Evolutionary conservation across 2,797 vertebrate species (phyloP).

Genomic region (Luscinia megarhynchos): DNA sequence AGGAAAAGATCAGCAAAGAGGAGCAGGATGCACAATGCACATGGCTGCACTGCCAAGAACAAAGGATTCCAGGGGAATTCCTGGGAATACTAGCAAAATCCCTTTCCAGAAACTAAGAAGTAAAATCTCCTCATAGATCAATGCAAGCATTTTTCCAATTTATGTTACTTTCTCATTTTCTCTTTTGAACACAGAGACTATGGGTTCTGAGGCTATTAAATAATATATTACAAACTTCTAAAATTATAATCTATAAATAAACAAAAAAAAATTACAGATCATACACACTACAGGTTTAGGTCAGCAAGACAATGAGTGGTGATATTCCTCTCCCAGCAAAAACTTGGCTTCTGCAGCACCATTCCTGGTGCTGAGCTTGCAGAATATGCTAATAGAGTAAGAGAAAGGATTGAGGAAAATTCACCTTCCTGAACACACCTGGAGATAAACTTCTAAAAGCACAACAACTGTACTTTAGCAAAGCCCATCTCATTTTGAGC

Average conservation of each 20-base stretch:
- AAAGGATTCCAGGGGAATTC: background rate
- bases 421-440: background rate
- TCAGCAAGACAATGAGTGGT: background rate
- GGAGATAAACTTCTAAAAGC: background rate
- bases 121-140: background rate
- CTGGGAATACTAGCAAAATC: background rate
- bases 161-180: background rate
- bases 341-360: background rate
- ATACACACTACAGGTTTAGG: background rate
- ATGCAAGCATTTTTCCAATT: background rate
- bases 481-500: background rate
- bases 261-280: background rate
- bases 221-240: background rate
- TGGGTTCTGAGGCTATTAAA: background rate
- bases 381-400: background rate
- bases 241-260: background rate
- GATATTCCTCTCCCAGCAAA: background rate
- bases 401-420: background rate
- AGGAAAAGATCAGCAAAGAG: background rate
- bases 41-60: background rate
- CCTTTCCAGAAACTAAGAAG: background rate
- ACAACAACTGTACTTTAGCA: background rate
- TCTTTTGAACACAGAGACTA: background rate
- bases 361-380: background rate
- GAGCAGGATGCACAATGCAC: background rate